These are phyloP conservation scores for Ctenochaetus hawaiiensis DNA, from an alignment of 2,797 vertebrate species.

Conservation along the genomic window DNA sequence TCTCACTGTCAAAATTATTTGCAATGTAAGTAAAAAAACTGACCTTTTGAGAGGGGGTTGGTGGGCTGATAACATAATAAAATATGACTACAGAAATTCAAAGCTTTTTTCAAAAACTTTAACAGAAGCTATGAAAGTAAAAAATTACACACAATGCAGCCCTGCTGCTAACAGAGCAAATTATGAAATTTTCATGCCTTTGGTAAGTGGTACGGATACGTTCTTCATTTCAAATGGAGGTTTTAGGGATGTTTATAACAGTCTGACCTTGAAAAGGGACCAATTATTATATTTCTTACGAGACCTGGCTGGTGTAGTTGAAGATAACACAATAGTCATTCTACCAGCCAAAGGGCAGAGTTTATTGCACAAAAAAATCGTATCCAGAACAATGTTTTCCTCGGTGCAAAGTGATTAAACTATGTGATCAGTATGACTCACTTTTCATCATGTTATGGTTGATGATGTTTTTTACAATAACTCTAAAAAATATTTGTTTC, in stretches of 20 bases:
- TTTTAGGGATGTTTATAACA: not conserved
- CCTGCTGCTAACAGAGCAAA: not conserved
- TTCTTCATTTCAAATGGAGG: not conserved
- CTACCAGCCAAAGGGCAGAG: slow-evolving; percentile 3
- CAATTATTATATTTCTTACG: not conserved
- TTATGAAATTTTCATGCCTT: not conserved
- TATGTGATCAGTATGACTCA: not conserved
- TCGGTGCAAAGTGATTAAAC: not conserved
- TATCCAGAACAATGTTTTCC: not conserved
- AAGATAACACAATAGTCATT: slow-evolving; percentile 13
- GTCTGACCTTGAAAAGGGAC: not conserved
- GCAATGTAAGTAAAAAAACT: too few species aligned
- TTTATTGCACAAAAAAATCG: not conserved
- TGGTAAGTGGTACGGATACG: too few species aligned
- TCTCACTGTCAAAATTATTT: too few species aligned
- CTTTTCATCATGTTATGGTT: too few species aligned
- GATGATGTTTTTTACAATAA: too few species aligned
- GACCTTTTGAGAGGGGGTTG: too few species aligned
- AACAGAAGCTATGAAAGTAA: too few species aligned
- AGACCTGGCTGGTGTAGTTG: not conserved
- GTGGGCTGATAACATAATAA: too few species aligned
- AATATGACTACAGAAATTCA: too few species aligned
- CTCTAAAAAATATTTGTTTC: too few species aligned
- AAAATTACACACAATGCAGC: too few species aligned
- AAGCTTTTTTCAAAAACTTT: too few species aligned